Conservation (phyloP, 2,797 vertebrate species). For the Ceryle rudis region DNA sequence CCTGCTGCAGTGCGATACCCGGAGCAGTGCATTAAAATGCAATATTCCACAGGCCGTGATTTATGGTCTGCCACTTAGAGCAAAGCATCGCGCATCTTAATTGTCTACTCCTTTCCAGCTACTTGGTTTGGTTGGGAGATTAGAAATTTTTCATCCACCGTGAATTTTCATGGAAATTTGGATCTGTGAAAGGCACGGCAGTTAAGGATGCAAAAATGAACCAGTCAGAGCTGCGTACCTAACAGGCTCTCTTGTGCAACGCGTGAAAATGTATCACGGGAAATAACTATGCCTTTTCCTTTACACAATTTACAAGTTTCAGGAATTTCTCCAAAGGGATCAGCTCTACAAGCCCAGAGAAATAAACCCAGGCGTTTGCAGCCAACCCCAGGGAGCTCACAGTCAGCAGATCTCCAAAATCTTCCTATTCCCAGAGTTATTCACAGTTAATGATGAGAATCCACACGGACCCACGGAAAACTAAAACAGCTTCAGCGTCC, state of each 20-base stretch:
- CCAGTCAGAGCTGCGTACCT: background rate
- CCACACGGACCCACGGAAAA: background rate
- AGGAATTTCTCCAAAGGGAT: background rate
- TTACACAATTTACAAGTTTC: background rate
- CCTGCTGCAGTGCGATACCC: background rate
- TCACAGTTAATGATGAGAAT: background rate
- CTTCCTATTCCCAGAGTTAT: background rate
- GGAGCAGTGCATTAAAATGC: constrained; percentile 30
- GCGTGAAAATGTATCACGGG: background rate
- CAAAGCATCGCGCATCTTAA: constrained; percentile 26
- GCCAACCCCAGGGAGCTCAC: background rate
- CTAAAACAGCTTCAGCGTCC: background rate
- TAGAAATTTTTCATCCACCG: background rate
- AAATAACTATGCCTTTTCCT: background rate
- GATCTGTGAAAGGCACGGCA: background rate
- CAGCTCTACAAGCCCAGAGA: background rate
- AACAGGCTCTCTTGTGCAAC: background rate
- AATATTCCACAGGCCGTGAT: constrained; percentile 37
- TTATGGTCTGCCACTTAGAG: constrained; percentile 37
- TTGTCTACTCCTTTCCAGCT: constrained; percentile 16
- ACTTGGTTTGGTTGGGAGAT: background rate
- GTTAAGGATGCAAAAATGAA: background rate
- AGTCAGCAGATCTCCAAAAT: background rate
- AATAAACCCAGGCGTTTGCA: background rate
- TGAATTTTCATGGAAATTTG: background rate